Evolutionary conservation across 2,888 invertebrate genomes (phyloP), one percentile per base, ranked within the genome.

Genomic region (Netelia inedita): DNA sequence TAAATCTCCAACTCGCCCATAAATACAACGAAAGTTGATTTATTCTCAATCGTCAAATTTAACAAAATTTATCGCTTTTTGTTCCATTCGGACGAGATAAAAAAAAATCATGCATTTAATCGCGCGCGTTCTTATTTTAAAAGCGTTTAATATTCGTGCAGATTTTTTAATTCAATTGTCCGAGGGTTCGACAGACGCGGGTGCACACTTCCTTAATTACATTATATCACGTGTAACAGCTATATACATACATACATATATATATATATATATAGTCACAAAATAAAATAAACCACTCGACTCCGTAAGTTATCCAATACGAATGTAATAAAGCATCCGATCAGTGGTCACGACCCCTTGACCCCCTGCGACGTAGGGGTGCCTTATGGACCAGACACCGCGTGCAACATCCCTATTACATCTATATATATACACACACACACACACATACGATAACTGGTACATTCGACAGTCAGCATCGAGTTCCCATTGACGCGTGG

Each of bases 241-340:
- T 71, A 50, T 71, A 61, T 35, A 71, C 23, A 57, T 65, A 75
- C 61, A 16, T 53, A 65, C 65, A 23, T 63, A 35, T 50, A 41
- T 21, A 71, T 23, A 57, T 65, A 74, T 61, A 16, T 35, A 65
- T 71, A 16, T 55, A 28, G 50, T 23, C 46, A 11, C 14, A 46
- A 11, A 46, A 14, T 46, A 46, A 10, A 46, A 46, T 14, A 69
- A 74, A 19, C 79, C 81, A 81, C 85, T 81, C 85, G 69, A 57
- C 53, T 74, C 69, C n/a, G 85, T 79, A 85, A 82, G 78, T 81
- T 81, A 85, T 79, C 79, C 73, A 81, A 86, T 83, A 71, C 79
- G 82, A 86, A 66, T 86, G 86, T 86, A 86, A 87, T 86, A 87
- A 86, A 86, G 78, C 81, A 85, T 85, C 80, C 83, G 83, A 86